A percentile compares a stretch with the other conserved stretches of the same genome.
Conservation (phyloP, 2,113 vertebrate species). For the Triplophysa siluroides region DNA sequence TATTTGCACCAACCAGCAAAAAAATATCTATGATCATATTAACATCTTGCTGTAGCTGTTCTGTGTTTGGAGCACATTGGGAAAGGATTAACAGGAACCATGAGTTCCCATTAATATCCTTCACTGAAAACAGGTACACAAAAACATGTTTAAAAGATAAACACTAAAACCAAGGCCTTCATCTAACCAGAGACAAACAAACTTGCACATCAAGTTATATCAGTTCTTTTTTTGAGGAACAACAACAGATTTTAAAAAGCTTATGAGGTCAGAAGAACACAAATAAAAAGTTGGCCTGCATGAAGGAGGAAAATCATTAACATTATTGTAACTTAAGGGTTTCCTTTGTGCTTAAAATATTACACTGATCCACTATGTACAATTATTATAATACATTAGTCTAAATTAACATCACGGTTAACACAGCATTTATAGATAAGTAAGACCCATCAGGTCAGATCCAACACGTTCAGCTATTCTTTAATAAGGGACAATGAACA, state of each 20-base stretch:
- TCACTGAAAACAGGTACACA: not conserved
- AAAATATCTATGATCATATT: no score
- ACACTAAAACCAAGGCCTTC: slow-evolving; percentile 1
- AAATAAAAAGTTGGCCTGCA: not conserved
- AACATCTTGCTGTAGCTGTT: not conserved
- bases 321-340: not conserved
- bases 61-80: not conserved
- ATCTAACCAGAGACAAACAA: not conserved
- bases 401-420: no score
- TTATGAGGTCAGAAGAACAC: slow-evolving; percentile 11
- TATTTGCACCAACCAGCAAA: not conserved
- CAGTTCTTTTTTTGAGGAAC: slow-evolving; percentile 1
- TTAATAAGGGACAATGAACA: slow-evolving; percentile 36
- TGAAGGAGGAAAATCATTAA: slow-evolving; percentile 16
- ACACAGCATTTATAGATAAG: not conserved
- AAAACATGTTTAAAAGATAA: slow-evolving; percentile 40
- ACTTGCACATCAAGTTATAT: slow-evolving; percentile 33
- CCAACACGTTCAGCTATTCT: slow-evolving; percentile 16
- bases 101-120: not conserved
- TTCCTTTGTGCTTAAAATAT: not conserved
- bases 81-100: slow-evolving; percentile 30
- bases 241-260: slow-evolving; percentile 8
- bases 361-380: not conserved
- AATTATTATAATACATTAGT: not conserved
- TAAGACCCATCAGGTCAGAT: no score